These are phyloP conservation scores for Oscheius sp. DNA, from an alignment of 2,888 invertebrate species.

Conservation along the genomic window DNA sequence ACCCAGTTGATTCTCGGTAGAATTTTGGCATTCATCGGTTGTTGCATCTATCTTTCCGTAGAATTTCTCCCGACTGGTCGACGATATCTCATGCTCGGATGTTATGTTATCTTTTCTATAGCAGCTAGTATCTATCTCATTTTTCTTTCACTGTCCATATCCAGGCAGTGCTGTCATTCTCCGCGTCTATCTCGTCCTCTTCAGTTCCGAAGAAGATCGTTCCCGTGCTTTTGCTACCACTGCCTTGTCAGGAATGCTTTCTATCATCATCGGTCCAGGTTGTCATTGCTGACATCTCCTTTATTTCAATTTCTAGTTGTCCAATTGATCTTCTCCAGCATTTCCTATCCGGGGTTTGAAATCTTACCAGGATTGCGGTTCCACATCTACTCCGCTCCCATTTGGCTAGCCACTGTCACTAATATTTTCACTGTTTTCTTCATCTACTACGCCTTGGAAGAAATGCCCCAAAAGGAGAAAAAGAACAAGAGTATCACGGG, in stretches of 20 bases:
- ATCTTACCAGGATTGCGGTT: slow-evolving; percentile 45
- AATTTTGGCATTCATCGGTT: slow-evolving; percentile 47
- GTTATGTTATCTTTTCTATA: slow-evolving; percentile 51
- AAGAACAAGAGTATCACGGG: slow-evolving; percentile 1
- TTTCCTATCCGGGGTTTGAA: slow-evolving; percentile 47
- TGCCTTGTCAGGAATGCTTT: slow-evolving; percentile 44
- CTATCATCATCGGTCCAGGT: slow-evolving; percentile 55
- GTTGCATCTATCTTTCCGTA: slow-evolving; percentile 51
- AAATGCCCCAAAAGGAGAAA: slow-evolving; percentile 39
- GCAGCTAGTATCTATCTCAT: slow-evolving; percentile 43
- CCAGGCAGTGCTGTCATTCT: slow-evolving; percentile 47
- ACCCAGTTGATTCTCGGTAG: slow-evolving; percentile 47
- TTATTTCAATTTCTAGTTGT: slow-evolving; percentile 45
- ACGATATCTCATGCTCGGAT: slow-evolving; percentile 48
- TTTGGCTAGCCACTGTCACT: slow-evolving; percentile 53
- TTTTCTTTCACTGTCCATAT: slow-evolving; percentile 1
- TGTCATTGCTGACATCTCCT: background rate
- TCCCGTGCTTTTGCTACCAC: slow-evolving; percentile 49
- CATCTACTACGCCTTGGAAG: slow-evolving; percentile 39
- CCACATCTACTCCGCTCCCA: slow-evolving; percentile 56
- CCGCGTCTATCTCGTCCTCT: slow-evolving; percentile 51
- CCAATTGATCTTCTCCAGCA: slow-evolving; percentile 48
- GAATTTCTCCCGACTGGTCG: slow-evolving; percentile 47
- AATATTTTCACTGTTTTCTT: slow-evolving; percentile 55
- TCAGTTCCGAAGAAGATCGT: slow-evolving; percentile 44